These are phyloP conservation scores for Strigamia maritima DNA, from an alignment of 2,888 invertebrate species.

Conservation along the genomic window DNA sequence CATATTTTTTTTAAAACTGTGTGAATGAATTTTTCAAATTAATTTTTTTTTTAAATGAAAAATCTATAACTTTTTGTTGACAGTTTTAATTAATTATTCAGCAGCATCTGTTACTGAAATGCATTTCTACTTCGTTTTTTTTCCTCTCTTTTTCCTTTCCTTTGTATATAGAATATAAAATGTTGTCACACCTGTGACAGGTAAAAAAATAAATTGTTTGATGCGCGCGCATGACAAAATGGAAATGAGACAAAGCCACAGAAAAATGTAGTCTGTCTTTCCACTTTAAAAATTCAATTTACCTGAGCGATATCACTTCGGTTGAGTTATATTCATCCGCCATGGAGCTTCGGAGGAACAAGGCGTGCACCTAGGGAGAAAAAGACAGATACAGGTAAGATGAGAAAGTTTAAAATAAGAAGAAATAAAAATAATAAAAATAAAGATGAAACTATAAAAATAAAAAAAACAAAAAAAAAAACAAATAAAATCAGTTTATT, in stretches of 20 bases:
- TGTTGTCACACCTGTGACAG: conserved; percentile 18
- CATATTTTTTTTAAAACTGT: not conserved
- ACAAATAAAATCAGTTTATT: not conserved
- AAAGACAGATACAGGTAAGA: conserved; percentile 17
- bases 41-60: not conserved
- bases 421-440: not conserved
- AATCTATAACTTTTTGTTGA: not conserved
- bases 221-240: conserved; percentile 30
- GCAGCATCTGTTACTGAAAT: not conserved
- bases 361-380: conserved; percentile 28
- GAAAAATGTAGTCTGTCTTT: conserved; percentile 26
- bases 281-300: conserved; percentile 27
- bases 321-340: conserved; percentile 38
- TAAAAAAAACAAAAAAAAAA: too few relatives aligned
- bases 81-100: not conserved
- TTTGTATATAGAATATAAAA: not conserved
- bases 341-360: conserved; percentile 33
- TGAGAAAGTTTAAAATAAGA: not conserved
- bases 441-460: not conserved
- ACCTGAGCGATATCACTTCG: conserved; percentile 33
- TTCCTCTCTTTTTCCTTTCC: not conserved
- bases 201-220: conserved; percentile 21
- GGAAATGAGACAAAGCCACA: not conserved
- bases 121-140: not conserved
- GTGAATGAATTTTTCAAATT: not conserved